A percentile compares a stretch with the other conserved stretches of the same genome.
Evolutionary conservation across 2,888 invertebrate genomes (phyloP).

Genomic region (Azorinus chamasolen): DNA sequence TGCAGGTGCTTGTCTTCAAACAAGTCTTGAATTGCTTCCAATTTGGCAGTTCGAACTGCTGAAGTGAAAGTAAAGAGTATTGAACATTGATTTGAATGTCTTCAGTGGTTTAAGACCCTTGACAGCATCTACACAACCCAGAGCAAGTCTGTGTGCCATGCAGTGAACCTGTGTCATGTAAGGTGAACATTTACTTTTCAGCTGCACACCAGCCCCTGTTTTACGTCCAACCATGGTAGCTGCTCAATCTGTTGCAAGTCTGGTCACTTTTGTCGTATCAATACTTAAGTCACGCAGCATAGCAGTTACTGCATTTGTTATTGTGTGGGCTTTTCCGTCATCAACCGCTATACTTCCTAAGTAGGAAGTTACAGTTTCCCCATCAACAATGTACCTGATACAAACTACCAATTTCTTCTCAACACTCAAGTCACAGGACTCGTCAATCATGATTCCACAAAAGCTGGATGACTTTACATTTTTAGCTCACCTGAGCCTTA

Average conservation of each 20-base stretch:
- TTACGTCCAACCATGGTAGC: no score
- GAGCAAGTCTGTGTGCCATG: conserved; percentile 23
- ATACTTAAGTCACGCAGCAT: background rate
- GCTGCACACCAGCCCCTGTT: no score
- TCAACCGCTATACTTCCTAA: background rate
- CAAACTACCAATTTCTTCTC: no score
- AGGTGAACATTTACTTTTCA: no score
- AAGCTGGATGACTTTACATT: no score
- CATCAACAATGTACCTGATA: background rate
- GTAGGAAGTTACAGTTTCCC: background rate
- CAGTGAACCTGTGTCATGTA: conserved; percentile 6
- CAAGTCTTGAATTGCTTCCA: conserved; percentile 8
- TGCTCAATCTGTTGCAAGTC: no score
- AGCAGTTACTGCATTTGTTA: background rate
- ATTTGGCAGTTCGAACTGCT: conserved; percentile 10
- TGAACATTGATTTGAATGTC: conserved; percentile 24
- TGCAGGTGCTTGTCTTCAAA: conserved; percentile 11
- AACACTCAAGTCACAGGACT: no score
- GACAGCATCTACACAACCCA: conserved; percentile 10
- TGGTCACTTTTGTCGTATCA: no score
- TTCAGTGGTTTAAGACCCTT: conserved; percentile 2
- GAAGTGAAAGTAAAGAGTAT: conserved; percentile 17
- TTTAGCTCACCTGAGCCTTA: no score
- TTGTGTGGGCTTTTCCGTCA: conserved; percentile 12
- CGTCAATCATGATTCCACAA: no score